phyloP scores from a whole-genome alignment of 1,140 invertebrate genomes.

The Drosophila lowei region DNA sequence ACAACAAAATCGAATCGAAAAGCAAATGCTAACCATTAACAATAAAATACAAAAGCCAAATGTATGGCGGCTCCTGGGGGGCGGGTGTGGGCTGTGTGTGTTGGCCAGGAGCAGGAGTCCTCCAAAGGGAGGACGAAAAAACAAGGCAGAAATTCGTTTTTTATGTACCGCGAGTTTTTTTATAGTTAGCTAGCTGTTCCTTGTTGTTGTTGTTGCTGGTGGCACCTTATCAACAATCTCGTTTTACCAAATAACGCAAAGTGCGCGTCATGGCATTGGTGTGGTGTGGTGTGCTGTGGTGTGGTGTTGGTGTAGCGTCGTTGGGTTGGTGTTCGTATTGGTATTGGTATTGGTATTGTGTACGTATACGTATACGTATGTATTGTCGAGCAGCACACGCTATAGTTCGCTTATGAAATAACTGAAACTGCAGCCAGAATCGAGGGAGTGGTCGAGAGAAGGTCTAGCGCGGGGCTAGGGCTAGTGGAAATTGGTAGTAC shows the following conservation, averaged over 20 bases:
- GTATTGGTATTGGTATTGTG: too few species aligned
- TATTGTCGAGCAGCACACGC: constrained; percentile 37
- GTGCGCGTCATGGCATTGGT: constrained; percentile 60
- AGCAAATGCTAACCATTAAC: constrained; percentile 68
- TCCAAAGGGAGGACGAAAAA: constrained; percentile 15
- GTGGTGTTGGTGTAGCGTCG: constrained; percentile 10
- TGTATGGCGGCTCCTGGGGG: constrained; percentile 8
- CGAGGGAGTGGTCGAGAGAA: constrained; percentile 65
- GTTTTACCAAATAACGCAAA: constrained; percentile 80
- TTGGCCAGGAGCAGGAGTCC: background rate
- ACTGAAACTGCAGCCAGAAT: constrained; percentile 42
- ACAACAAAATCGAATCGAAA: constrained; percentile 62
- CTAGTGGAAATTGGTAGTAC: constrained; percentile 71
- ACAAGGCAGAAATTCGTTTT: constrained; percentile 58
- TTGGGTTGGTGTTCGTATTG: constrained; percentile 11
- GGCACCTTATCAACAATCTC: constrained; percentile 79
- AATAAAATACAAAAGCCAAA: constrained; percentile 63
- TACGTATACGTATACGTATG: background rate
- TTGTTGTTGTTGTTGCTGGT: constrained; percentile 49
- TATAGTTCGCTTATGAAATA: constrained; percentile 50
- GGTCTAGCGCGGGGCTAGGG: constrained; percentile 52
- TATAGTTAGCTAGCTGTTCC: constrained; percentile 34
- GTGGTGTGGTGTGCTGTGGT: constrained; percentile 21
- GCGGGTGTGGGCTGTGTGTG: constrained; percentile 8
- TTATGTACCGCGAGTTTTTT: constrained; percentile 60